Evolutionary conservation across 2,888 invertebrate species (phyloP).

Genomic region (Diarsia mendica): DNA sequence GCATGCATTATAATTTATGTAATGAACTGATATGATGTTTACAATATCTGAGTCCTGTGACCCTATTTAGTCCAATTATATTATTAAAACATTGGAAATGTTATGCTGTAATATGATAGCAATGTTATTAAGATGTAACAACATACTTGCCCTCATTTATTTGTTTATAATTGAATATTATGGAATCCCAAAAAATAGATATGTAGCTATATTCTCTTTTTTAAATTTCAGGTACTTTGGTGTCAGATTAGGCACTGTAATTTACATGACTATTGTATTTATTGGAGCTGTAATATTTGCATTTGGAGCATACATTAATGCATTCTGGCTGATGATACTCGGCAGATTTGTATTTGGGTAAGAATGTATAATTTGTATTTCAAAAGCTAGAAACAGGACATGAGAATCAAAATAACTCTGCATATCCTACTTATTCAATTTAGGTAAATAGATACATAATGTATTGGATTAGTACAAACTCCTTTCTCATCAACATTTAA

Average conservation of each 20-base stretch:
- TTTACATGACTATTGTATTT: constrained; percentile 96
- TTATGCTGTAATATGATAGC: background rate
- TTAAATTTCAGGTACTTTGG: constrained; percentile 95
- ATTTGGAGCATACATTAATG: constrained; percentile 93
- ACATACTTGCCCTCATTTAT: constrained; percentile 4
- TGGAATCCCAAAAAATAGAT: background rate
- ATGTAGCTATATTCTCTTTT: constrained; percentile 7
- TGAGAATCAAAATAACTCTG: background rate
- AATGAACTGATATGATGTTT: constrained; percentile 60
- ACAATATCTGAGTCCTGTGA: constrained; percentile 68
- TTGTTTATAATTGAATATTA: background rate
- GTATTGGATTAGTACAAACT: background rate
- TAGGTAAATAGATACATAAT: background rate
- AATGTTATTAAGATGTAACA: constrained; percentile 9
- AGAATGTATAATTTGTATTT: constrained; percentile 59
- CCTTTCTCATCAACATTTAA: background rate
- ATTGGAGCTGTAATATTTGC: constrained; percentile 97
- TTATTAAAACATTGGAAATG: constrained; percentile 38
- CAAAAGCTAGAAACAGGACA: background rate
- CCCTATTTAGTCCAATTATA: constrained; percentile 57
- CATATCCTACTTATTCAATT: background rate
- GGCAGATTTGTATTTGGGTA: constrained; percentile 99
- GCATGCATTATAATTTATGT: constrained; percentile 29
- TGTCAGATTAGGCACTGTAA: constrained; percentile 96
- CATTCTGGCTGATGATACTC: constrained; percentile 96